Evolutionary conservation across 2,113 vertebrate species (phyloP).

Genomic region (Pachypanchax playfairii): DNA sequence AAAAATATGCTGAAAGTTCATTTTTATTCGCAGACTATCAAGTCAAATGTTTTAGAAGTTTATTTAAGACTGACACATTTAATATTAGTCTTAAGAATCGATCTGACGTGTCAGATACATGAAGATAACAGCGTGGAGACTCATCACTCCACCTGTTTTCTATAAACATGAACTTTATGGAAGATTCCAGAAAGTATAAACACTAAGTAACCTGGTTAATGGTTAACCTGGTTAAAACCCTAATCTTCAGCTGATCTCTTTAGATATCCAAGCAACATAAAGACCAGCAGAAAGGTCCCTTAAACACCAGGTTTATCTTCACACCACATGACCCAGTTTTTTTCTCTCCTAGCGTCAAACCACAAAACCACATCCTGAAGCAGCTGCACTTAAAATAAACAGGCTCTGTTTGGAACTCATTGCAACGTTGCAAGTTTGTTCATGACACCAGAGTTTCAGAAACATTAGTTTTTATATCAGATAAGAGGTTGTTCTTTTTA

Average conservation of each 20-base stretch:
- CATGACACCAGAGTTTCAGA: background rate
- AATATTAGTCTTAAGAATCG: no score
- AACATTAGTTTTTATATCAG: no score
- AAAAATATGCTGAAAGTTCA: no score
- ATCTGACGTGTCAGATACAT: no score
- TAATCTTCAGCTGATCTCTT: background rate
- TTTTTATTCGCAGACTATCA: no score
- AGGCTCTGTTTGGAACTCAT: constrained; percentile 1
- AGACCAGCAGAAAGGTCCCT: constrained; percentile 6
- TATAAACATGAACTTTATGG: no score
- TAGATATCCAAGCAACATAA: background rate
- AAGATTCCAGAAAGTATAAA: no score
- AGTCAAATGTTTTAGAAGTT: no score
- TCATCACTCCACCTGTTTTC: no score
- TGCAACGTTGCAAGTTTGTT: constrained; percentile 3
- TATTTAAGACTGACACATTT: no score
- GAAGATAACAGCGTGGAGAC: no score
- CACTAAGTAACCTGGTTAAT: background rate
- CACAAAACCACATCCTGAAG: constrained; percentile 54
- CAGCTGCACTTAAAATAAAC: constrained; percentile 45
- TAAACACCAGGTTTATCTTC: constrained; percentile 12
- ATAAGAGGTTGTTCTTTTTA: no score
- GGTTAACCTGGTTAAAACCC: background rate
- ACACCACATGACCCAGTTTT: constrained; percentile 19
- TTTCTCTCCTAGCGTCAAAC: constrained; percentile 15